A percentile compares a stretch with the other conserved stretches of the same genome.
Conservation (phyloP, 2,797 vertebrate species). For the Podarcis lilfordi region DNA sequence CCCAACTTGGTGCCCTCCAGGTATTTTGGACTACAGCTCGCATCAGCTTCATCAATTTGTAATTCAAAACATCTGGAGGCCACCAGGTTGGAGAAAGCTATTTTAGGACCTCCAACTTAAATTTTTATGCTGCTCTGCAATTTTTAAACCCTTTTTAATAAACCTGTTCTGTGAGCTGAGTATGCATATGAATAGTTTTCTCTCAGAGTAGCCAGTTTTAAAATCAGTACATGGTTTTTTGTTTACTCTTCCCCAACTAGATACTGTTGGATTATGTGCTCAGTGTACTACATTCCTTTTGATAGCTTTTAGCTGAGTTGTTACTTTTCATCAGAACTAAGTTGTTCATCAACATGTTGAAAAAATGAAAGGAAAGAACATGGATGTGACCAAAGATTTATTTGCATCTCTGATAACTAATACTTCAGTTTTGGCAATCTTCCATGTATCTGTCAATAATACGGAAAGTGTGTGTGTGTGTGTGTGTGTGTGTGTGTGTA, state of each 20-base stretch:
- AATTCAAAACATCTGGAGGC: too few relatives aligned
- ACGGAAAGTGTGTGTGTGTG: not conserved
- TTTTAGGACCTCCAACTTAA: not conserved
- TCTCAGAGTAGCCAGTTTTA: not conserved
- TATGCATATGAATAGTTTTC: not conserved
- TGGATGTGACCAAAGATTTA: not conserved
- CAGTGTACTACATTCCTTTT: not conserved
- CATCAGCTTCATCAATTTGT: too few relatives aligned
- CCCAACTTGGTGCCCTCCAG: too few relatives aligned
- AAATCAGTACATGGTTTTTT: not conserved
- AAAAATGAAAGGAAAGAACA: conserved; percentile 9
- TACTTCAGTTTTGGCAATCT: not conserved
- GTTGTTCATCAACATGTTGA: not conserved
- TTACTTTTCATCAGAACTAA: not conserved
- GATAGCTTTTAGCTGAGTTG: not conserved
- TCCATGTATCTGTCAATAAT: not conserved
- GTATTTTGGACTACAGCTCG: too few relatives aligned
- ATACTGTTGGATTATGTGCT: not conserved
- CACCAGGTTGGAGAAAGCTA: too few relatives aligned
- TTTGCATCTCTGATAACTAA: not conserved
- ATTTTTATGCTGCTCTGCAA: not conserved
- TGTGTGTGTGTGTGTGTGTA: not conserved
- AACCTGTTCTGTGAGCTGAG: not conserved
- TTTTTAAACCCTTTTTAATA: not conserved
- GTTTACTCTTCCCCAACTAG: not conserved